Evolutionary conservation across 2,888 invertebrate species (phyloP), one percentile per base, ranked within the genome.

Genomic region (Dryadula phaetusa): DNA sequence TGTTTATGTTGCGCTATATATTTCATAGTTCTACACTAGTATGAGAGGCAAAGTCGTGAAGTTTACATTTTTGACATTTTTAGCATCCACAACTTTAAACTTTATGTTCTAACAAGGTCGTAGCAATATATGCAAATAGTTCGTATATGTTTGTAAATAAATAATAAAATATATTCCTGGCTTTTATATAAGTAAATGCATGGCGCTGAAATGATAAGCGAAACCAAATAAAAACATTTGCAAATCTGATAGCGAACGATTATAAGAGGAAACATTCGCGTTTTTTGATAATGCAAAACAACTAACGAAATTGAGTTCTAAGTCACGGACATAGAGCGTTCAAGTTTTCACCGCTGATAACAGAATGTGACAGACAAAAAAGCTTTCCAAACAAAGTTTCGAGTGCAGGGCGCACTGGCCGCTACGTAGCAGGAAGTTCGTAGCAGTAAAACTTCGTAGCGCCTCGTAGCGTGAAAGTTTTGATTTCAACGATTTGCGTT

Each of bases 401-500:
- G 91, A 90, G 90, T 88, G 86, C 84, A 85, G 82, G 86, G 86
- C 87, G 87, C 90, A 89, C 88, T 89, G 85, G 80, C 80, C 78
- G 84, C 67, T 74, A 72, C 90, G 92, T 92, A 92, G 92, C 91
- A 91, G 92, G 92, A 92, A 92, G 92, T 92, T 92, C 87, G 92
- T 92, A 92, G 92, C 91, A 84, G 89, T 90, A 90, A 92, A 92
- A 92, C 92, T 92, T 92, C 90, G 92, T 92, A 92, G 91, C 91
- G 90, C 86, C 88, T 87, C 90, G 92, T 90, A 91, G 92, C 91
- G 92, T 90, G 92, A 92, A 92, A 92, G 92, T 92, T 92, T 92
- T 92, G 92, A 92, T 92, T 92, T 91, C 92, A 90, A 92, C 92
- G 91, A 92, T 92, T 92, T 92, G 91, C 87, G 89, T 90, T 91